These are phyloP conservation scores for Glossophaga mutica DNA, from an alignment of 2,797 vertebrate genomes.

Conservation along the genomic window DNA sequence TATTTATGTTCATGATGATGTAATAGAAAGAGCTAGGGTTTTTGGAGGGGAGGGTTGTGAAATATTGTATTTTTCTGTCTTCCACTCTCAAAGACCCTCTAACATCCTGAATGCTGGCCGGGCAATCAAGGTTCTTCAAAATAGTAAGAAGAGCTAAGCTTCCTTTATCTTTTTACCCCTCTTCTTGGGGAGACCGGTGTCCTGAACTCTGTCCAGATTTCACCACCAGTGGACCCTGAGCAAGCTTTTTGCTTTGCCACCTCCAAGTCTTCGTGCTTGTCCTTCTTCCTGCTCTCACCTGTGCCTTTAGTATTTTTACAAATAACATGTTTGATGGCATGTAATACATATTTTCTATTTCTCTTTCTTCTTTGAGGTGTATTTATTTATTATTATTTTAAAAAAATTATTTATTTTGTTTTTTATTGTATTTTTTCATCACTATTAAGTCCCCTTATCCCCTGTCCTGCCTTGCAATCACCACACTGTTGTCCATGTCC, in stretches of 20 bases:
- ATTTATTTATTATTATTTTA: neutral
- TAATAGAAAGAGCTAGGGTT: neutral
- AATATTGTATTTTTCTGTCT: neutral
- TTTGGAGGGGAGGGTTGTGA: neutral
- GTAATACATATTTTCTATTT: neutral
- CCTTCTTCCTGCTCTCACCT: neutral
- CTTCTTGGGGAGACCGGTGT: neutral
- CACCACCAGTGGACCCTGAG: neutral
- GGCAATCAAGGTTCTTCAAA: neutral
- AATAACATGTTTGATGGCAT: neutral
- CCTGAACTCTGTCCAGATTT: neutral
- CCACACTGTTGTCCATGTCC: neutral
- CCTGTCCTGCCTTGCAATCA: neutral
- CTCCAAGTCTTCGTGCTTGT: neutral
- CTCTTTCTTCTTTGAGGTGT: neutral
- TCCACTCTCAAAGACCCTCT: neutral
- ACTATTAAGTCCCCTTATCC: neutral
- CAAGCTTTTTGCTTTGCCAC: neutral
- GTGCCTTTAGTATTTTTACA: neutral
- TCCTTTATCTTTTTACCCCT: neutral
- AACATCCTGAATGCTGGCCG: neutral
- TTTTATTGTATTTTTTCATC: neutral
- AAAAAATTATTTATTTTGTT: neutral
- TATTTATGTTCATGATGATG: neutral
- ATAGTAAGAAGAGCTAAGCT: neutral